Percentiles rank a stretch among this genome's conserved stretches.
These are phyloP conservation scores for Melanocharis versteri DNA, from an alignment of 2,113 vertebrate genomes.

Conservation along the genomic window DNA sequence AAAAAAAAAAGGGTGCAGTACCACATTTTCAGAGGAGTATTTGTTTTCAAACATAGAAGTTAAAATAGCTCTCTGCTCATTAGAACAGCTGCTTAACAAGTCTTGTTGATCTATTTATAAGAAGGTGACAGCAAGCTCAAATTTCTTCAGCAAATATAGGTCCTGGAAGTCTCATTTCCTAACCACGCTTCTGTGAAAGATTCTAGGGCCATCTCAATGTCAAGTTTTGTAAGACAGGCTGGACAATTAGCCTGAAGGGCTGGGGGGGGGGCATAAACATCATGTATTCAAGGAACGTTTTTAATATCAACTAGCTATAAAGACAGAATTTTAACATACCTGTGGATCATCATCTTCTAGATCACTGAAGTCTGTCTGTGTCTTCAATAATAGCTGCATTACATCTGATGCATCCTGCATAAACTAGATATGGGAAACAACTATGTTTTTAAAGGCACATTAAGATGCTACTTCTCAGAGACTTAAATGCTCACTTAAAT, in stretches of 20 bases:
- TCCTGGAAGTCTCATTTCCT: not conserved
- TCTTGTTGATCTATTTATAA: constrained; percentile 21
- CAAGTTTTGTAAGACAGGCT: not conserved
- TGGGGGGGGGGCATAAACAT: not conserved
- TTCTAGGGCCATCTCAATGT: not conserved
- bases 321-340: constrained; percentile 62
- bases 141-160: not conserved
- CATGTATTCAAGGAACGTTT: accelerated
- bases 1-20: not conserved
- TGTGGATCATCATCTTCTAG: constrained; percentile 97
- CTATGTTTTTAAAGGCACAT: not conserved
- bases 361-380: constrained; percentile 95
- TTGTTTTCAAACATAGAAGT: not conserved
- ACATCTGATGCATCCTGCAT: constrained; percentile 98
- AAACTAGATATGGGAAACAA: constrained; percentile 77
- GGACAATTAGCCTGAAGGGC: not conserved
- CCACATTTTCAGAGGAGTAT: not conserved
- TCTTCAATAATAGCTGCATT: constrained; percentile 96
- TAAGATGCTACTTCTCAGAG: not conserved
- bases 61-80: not conserved
- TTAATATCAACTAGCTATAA: not conserved
- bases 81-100: constrained; percentile 10
- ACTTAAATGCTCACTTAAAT: not conserved
- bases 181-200: not conserved
- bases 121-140: constrained; percentile 1